These are phyloP conservation scores for Balearica regulorum DNA, from an alignment of 2,797 vertebrate genomes.

Conservation along the genomic window DNA sequence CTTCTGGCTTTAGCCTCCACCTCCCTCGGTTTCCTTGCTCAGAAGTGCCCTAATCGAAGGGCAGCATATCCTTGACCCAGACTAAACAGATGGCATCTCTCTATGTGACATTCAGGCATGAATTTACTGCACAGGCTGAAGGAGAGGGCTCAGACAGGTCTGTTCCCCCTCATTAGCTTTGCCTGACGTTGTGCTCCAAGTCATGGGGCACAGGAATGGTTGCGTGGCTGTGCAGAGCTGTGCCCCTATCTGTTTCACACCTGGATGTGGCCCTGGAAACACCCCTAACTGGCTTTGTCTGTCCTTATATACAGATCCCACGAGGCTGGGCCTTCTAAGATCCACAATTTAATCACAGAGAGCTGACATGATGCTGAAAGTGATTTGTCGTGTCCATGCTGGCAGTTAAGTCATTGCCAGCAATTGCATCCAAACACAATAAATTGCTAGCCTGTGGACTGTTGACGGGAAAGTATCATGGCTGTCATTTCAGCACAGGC, in stretches of 20 bases:
- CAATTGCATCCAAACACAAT: slow-evolving; percentile 37
- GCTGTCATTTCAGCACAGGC: neutral
- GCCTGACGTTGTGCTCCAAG: neutral
- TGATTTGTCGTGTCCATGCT: slow-evolving; percentile 55
- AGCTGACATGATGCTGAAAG: slow-evolving; percentile 31
- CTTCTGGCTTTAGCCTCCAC: neutral
- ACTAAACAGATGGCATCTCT: slow-evolving; percentile 46
- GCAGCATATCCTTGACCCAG: slow-evolving; percentile 13
- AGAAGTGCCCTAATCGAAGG: neutral
- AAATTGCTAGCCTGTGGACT: slow-evolving; percentile 7
- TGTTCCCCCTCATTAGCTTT: slow-evolving; percentile 52
- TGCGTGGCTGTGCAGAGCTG: neutral
- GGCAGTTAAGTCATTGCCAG: slow-evolving; percentile 52
- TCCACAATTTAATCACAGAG: slow-evolving; percentile 47
- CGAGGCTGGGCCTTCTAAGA: neutral
- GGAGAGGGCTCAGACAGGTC: slow-evolving; percentile 36
- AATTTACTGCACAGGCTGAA: neutral
- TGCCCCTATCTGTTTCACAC: neutral
- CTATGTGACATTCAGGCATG: neutral
- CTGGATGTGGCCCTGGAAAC: neutral
- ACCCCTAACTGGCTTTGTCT: neutral
- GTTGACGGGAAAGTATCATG: slow-evolving; percentile 11
- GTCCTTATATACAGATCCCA: neutral
- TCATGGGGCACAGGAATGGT: neutral
- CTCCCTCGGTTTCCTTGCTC: neutral